Base-by-base conservation (phyloP, 2,113 vertebrate species). In the Corythaeola cristata region DNA sequence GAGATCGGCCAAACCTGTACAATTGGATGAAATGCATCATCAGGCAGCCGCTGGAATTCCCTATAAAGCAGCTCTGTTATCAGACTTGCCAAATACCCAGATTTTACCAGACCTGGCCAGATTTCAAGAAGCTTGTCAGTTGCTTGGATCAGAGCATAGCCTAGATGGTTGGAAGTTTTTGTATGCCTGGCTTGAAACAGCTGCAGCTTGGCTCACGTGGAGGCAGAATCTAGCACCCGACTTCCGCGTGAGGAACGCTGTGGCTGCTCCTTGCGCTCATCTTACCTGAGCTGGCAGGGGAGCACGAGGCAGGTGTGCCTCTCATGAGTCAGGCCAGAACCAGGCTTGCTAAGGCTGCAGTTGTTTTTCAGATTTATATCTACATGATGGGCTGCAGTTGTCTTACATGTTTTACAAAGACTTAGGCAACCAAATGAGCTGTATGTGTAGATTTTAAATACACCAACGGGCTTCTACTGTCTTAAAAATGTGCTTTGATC, bases 351-450 rank as follows among this genome's bases (percentile, higher is more conserved):
- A 74, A 66, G n/a, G 41, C 79, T 85, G 53, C 30, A 75, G 74
- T 87, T 91, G 24, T 80, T 93, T 92, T 91, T 89, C 45, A 86
- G 85, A 93, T 96, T 79, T 85, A 6, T 91, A 86, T 85, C 94
- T 93, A 14, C 11, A 6, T 95, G 79, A 94, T 93, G 45, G 62
- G 11, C 66, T 82, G 67, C 77, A 85, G 87, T 85, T 91, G 81
- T 78, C 87, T 35, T 71, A 92, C 68, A 23, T 75, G 64, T 77
- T 95, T 96, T 95, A 89, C 88, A 93, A 72, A 94, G 83, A 56
- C 35, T 90, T 93, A 52, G 6, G 73, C 85, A 93, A 92, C 35
- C 24, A 64, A 88, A 72, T 71, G 49, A 80, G 39, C 64, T 91
- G 8, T 86, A 26, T 69, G 30, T 90, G 47, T 86, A 72, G 68